Evolutionary conservation across 2,797 vertebrate species (phyloP).

Genomic region (Mormyrops boulengeri): DNA sequence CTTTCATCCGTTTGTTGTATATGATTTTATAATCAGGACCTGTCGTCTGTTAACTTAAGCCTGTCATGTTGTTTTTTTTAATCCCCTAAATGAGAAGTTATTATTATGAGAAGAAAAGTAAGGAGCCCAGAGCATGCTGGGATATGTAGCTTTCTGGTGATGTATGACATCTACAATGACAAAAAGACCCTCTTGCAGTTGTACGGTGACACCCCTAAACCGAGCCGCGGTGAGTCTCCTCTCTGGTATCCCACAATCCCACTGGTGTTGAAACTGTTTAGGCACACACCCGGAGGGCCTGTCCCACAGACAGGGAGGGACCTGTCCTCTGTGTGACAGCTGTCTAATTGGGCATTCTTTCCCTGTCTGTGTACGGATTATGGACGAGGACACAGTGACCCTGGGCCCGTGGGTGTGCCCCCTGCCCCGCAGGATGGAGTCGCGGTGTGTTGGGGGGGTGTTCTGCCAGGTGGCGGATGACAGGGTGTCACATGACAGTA

Average conservation of each 20-base stretch:
- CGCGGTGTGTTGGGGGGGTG: constrained; percentile 69
- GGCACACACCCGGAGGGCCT: constrained; percentile 45
- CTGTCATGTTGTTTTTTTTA: neutral
- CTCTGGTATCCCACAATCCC: neutral
- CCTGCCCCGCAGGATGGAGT: constrained; percentile 61
- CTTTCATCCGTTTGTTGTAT: neutral
- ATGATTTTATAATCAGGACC: neutral
- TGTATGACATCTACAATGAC: neutral
- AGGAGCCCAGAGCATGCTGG: neutral
- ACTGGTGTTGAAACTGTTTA: neutral
- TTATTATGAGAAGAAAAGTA: neutral
- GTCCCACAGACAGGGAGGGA: constrained; percentile 78
- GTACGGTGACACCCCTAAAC: neutral
- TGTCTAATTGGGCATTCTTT: constrained; percentile 86
- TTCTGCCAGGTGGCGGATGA: constrained; percentile 74
- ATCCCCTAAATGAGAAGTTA: neutral
- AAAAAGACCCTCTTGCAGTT: neutral
- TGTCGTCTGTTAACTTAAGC: neutral
- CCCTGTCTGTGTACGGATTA: constrained; percentile 71
- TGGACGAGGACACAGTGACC: constrained; percentile 81
- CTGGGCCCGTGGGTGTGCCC: constrained; percentile 66
- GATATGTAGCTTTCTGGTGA: neutral
- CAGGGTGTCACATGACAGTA: constrained; percentile 72
- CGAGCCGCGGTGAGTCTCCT: constrained; percentile 23
- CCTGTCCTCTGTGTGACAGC: constrained; percentile 83